Base-by-base conservation (phyloP, 2,888 invertebrate species). In the Helleia helle region DNA sequence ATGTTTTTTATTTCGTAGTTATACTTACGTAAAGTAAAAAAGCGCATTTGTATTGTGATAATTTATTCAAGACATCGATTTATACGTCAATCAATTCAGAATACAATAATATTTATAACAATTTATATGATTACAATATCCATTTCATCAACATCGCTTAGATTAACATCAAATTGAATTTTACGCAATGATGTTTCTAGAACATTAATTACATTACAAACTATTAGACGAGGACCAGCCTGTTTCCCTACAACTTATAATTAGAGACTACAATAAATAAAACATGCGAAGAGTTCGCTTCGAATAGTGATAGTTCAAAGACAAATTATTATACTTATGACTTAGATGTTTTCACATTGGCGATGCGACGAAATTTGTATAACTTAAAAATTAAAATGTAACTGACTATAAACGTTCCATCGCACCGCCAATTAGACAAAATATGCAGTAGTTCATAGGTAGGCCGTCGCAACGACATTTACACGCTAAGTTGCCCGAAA, bases 41-140 rank as follows among this genome's bases (percentile, higher is more conserved):
- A 56, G 55, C n/a, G 53, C 49, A 49, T 50, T 39, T 53, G 45
- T 48, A 52, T 61, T 75, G 64, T 68, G 71, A 75, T 80, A 75
- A 73, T 83, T 81, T 83, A 80, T 73, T 83, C 74, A 71, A 76
- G 81, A 83, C 80, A 79, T 73, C 74, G 79, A 80, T 70, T 76
- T 73, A 73, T 76, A 73, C 63, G 69, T 34, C 34, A 71, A 81
- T 76, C 75, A 73, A 71, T 70, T 68, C 77, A 71, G 77, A 76
- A 73, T 76, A 75, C 74, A 77, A 72, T 75, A 76, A 77, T 76
- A 74, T 73, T 75, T 71, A 70, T 73, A 79, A 81, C 77, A 79
- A 67, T 74, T 79, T 67, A 71, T 71, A 71, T 58, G 75, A 73
- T 74, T 76, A 79, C 65, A 75, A 63, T 31, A 5, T 31, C 22